Conservation (phyloP, 2,797 vertebrate species). For the Pseudocheirus occidentalis region DNA sequence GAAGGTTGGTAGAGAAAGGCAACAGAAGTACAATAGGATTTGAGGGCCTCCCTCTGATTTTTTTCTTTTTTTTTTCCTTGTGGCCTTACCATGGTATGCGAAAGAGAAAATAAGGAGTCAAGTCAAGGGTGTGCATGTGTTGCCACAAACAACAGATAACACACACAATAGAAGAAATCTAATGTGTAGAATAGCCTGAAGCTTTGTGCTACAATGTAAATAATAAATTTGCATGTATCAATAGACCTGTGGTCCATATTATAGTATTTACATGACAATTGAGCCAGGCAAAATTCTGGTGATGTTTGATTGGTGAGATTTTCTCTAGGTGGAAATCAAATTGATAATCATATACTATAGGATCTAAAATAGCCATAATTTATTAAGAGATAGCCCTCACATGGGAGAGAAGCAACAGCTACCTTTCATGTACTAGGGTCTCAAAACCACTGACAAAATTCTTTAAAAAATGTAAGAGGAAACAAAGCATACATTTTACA, state of each 20-base stretch:
- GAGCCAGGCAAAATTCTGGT: conserved; percentile 41
- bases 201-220: conserved; percentile 50
- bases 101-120: conserved; percentile 18
- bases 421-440: background rate
- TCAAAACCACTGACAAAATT: background rate
- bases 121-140: background rate
- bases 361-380: conserved; percentile 62
- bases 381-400: conserved; percentile 31
- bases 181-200: conserved; percentile 16
- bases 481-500: background rate
- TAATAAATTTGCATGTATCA: background rate
- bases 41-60: conserved; percentile 24
- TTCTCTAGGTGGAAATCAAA: conserved; percentile 61
- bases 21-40: background rate
- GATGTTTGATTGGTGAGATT: conserved; percentile 56
- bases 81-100: conserved; percentile 21
- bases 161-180: conserved; percentile 18
- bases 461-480: background rate
- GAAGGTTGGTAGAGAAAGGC: background rate
- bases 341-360: conserved; percentile 58
- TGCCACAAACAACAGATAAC: background rate
- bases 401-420: background rate
- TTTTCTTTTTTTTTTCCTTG: conserved; percentile 33
- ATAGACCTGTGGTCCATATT: conserved; percentile 7
- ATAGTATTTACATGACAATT: conserved; percentile 54